These are phyloP conservation scores for Notospermus geniculatus DNA, from an alignment of 1,140 invertebrate genomes.

Conservation along the genomic window DNA sequence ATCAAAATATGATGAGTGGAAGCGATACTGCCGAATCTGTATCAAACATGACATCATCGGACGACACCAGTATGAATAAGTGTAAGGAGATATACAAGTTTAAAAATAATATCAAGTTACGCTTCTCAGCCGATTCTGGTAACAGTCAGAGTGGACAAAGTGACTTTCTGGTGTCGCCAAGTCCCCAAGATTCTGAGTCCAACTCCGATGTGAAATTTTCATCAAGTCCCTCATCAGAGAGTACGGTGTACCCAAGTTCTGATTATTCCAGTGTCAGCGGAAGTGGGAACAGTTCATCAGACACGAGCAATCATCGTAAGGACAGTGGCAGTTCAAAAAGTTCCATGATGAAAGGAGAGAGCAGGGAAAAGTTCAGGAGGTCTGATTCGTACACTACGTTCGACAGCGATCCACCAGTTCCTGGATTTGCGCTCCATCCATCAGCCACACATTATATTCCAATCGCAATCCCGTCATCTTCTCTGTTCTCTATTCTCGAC, in stretches of 20 bases:
- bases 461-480: constrained; percentile 76
- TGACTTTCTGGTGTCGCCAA: constrained; percentile 17
- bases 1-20: constrained; percentile 19
- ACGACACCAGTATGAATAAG: constrained; percentile 14
- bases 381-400: constrained; percentile 27
- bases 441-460: constrained; percentile 89
- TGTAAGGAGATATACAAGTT: constrained; percentile 74
- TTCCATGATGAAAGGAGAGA: constrained; percentile 33
- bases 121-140: constrained; percentile 64
- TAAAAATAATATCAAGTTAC: constrained; percentile 89
- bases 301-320: constrained; percentile 8
- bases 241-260: constrained; percentile 46
- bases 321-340: constrained; percentile 35
- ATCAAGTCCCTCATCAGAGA: constrained; percentile 33
- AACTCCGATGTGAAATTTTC: constrained; percentile 12
- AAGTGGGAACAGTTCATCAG: constrained; percentile 15
- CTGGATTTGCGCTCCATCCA: constrained; percentile 79
- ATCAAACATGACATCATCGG: constrained; percentile 12
- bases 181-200: background rate
- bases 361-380: constrained; percentile 28
- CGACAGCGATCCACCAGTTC: constrained; percentile 57
- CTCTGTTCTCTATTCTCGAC: constrained; percentile 69
- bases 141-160: constrained; percentile 10
- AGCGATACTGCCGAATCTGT: constrained; percentile 21
- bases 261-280: constrained; percentile 17